A percentile compares a stretch with the other conserved stretches of the same genome.
Conservation (phyloP, 2,113 vertebrate genomes). For the Leucoraja erinaceus region DNA sequence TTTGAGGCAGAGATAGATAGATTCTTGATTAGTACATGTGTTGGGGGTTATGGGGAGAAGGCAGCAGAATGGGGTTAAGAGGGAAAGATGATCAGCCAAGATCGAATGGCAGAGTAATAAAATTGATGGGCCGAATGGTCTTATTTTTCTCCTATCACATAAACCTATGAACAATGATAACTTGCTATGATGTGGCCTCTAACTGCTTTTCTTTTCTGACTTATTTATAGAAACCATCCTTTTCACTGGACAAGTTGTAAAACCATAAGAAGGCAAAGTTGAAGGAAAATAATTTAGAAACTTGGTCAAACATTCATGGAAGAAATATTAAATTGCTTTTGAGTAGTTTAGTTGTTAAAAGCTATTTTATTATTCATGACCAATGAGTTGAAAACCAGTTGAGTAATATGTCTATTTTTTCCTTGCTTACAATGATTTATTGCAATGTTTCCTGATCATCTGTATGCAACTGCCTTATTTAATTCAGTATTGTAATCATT, state of each 20-base stretch:
- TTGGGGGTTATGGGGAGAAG: too few relatives aligned
- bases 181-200: background rate
- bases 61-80: too few relatives aligned
- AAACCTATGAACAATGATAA: background rate
- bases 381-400: background rate
- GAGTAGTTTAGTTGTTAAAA: background rate
- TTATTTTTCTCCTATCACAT: too few relatives aligned
- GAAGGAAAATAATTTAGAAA: constrained; percentile 83
- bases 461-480: background rate
- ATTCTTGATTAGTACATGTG: too few relatives aligned
- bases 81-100: too few relatives aligned
- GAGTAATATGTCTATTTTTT: background rate
- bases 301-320: constrained; percentile 53
- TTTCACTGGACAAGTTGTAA: constrained; percentile 90
- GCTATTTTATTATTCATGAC: background rate
- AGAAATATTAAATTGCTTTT: background rate
- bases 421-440: background rate
- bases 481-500: background rate
- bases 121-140: too few relatives aligned
- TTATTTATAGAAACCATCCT: constrained; percentile 69
- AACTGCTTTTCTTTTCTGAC: constrained; percentile 41
- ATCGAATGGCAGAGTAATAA: too few relatives aligned
- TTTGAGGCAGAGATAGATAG: too few relatives aligned
- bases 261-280: constrained; percentile 62
- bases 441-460: too few relatives aligned